Evolutionary conservation across 2,797 vertebrate genomes (phyloP).

Genomic region (Phrynocephalus forsythii): DNA sequence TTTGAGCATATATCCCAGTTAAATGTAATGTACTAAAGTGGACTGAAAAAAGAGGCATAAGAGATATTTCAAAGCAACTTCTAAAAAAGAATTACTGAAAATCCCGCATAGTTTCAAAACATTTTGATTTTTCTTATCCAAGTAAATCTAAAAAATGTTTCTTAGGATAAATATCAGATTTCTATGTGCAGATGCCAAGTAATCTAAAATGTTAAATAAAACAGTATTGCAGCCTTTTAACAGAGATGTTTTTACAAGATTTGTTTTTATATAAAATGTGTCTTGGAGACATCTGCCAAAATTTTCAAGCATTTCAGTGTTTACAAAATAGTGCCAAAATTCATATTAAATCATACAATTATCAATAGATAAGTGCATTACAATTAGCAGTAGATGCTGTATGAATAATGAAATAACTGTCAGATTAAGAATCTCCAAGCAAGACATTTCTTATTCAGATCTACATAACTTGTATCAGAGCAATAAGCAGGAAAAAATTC

Average conservation of each 20-base stretch:
- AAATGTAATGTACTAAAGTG: neutral
- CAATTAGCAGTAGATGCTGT: neutral
- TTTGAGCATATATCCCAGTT: neutral
- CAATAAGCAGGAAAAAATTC: neutral
- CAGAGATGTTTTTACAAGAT: constrained; percentile 48
- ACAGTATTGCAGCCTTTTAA: constrained; percentile 37
- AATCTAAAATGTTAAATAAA: constrained; percentile 24
- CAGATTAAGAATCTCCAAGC: neutral
- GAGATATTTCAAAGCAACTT: neutral
- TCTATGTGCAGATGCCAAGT: constrained; percentile 19
- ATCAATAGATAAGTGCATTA: neutral
- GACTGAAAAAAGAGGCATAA: neutral
- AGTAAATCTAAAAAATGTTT: constrained; percentile 49
- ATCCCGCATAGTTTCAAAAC: constrained; percentile 3
- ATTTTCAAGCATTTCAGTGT: neutral
- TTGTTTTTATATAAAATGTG: too few relatives aligned
- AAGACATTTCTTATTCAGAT: neutral
- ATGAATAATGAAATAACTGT: neutral
- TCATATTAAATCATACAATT: constrained; percentile 10
- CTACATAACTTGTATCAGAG: neutral
- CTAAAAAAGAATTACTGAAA: constrained; percentile 21
- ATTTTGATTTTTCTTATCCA: constrained; percentile 38
- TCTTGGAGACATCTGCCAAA: constrained; percentile 8
- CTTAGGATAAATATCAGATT: constrained; percentile 49
- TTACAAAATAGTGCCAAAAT: constrained; percentile 21